phyloP scores from a whole-genome alignment of 1,140 invertebrate genomes.

The Orchestia grillus region DNA sequence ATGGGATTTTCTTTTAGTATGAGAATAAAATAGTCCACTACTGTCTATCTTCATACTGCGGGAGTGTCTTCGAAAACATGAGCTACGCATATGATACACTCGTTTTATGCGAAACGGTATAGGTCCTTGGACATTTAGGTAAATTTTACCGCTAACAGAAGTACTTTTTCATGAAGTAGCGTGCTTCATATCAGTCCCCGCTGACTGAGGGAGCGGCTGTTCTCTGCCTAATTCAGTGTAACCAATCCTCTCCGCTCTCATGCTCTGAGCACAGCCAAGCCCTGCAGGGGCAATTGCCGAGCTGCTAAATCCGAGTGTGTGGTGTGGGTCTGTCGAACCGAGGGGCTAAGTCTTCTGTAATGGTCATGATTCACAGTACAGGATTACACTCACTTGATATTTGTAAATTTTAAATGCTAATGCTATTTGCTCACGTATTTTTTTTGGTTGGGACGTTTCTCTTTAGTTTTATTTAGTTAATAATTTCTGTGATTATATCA shows the following conservation, averaged over 20 bases:
- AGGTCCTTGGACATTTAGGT: background rate
- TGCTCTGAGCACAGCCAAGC: background rate
- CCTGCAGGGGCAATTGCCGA: background rate
- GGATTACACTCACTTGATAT: too few relatives aligned
- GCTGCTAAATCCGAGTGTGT: background rate
- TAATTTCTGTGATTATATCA: too few relatives aligned
- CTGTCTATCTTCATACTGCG: background rate
- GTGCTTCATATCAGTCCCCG: background rate
- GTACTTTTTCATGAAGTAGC: background rate
- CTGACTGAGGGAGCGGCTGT: background rate
- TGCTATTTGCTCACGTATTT: too few relatives aligned
- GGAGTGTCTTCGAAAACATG: background rate
- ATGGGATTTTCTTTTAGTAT: too few relatives aligned
- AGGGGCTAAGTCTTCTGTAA: too few relatives aligned
- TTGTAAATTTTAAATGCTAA: too few relatives aligned
- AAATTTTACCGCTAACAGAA: background rate
- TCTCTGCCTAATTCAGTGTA: slow-evolving; percentile 7
- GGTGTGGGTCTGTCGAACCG: too few relatives aligned
- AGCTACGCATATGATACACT: background rate
- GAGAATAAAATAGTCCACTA: background rate
- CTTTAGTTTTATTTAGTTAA: too few relatives aligned
- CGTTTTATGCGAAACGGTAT: background rate
- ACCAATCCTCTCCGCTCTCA: background rate
- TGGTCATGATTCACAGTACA: too few relatives aligned
- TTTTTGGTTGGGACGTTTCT: too few relatives aligned